Base-by-base conservation (phyloP, 2,797 vertebrate genomes). In the Falco peregrinus region DNA sequence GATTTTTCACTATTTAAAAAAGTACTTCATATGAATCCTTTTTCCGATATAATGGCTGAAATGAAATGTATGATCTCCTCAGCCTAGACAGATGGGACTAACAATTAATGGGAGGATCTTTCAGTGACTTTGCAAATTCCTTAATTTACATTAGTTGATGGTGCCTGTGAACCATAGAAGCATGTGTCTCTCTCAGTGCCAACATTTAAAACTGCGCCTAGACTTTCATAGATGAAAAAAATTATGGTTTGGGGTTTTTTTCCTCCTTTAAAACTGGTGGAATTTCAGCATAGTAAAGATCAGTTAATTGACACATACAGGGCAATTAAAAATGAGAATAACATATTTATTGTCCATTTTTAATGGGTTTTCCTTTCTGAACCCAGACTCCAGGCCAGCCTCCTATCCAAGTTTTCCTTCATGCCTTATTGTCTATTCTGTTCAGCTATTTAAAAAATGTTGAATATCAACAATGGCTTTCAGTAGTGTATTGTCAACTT, bases 401-500 rank as follows among this genome's bases (percentile, higher is more conserved):
- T 98, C 99, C 99, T 98, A 97, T 98, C 99, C 99, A 98, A 99
- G 98, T 99, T 99, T 99, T 99, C 98, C 98, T 97, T 98, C 97
- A 96, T 98, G 98, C 99, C 98, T 99, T 99, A 99, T 99, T 99
- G 99, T 99, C 99, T 99, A 98, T 98, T 99, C 99, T 99, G 98
- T 98, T 99, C 99, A 99, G 99, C 99, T 99, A 99, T 99, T 99
- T 99, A 98, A 99, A 99, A 99, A 99, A 99, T 99, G 99, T 99
- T 98, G 99, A 99, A 99, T 99, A 99, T 99, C 99, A 99, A 99
- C 99, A 99, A 99, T 99, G 98, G 99, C 98, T 99, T 99, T 99
- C 98, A 98, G 98, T 98, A 98, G 96, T 98, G 98, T 98, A 99
- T 99, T 99, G 99, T 99, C 98, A 99, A 99, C 98, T 99, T 99